Evolutionary conservation across 2,888 invertebrate genomes (phyloP), one percentile per base, ranked within the genome.

Genomic region (Agrochola circellaris): DNA sequence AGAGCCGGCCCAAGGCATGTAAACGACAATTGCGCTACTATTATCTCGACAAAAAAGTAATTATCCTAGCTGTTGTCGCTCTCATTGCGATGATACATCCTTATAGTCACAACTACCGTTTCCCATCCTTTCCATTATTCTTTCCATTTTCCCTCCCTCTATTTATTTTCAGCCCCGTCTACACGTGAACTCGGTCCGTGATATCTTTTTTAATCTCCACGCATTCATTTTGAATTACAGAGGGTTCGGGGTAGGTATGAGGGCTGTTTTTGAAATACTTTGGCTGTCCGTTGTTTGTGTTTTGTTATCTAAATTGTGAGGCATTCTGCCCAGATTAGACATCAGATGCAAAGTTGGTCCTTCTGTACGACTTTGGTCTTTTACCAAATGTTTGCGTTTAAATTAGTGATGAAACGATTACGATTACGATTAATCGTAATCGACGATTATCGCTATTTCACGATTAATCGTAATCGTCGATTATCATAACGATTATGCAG

Each of bases 181-280:
- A 85, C 86, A 80, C 86, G 87, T 88, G 82, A 86, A 85, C 88
- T 85, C 86, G 86, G 86, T 84, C 71, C 81, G 77, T 80, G 85
- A 87, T 89, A 90, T 89, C 85, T 88, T 90, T 91, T 92, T 91
- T 90, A 91, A 89, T 90, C 87, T 86, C 82, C 75, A 75, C 80
- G 74, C 88, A 82, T 88, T 89, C 84, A 88, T 79, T 72, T 84
- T 89, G 88, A 84, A 88, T 86, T 84, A 86, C 78, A 73, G 79
- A 72, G 75, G 86, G 84, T 84, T 79, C 58, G 75, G 51, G 61
- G 58, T 61, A 81, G 73, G 71, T 73, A 73, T 71, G 73, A 75
- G 82, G 86, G 68, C 73, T 61, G 70, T 82, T 84, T 85, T 82
- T 72, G 75, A 76, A 83, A 77, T 80, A 75, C 81, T 73, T 74